Base-by-base conservation (phyloP, 2,888 invertebrate genomes). In the Plebejus anna region DNA sequence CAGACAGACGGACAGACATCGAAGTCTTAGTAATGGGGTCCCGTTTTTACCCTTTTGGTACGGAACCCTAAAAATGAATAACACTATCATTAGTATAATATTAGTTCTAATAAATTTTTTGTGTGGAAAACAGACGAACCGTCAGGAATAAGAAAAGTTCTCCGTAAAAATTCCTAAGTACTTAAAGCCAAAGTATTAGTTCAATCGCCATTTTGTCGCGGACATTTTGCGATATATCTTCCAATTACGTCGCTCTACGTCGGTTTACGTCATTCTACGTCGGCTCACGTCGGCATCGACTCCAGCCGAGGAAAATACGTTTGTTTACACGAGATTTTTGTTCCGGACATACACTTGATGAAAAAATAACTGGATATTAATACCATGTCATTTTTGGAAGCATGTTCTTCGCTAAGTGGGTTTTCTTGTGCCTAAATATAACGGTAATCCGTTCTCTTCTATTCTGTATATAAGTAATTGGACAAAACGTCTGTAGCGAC, bases 281-380 rank as follows among this genome's bases (percentile, higher is more conserved):
- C 66, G 66, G 66, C 28, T 66, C 13, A 66, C 66, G 66, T 66
- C 66, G 66, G 66, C 66, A 66, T 66, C 66, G 66, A 66, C 32
- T 32, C 66, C 32, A 13, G 32, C 22, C 66, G 66, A 36, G 66
- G 66, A 66, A 66, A 66, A 66, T 16, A 66, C 66, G 66, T 66
- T 66, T 32, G 32, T 66, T 66, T 66, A 66, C 66, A 66, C 66
- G 66, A 36, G 32, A 66, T 66, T 76, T 76, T 66, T 57, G 36
- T 66, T 61, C 28, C 61, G 9, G 22, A 11, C 11, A 28, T 9
- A 61, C 28, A 28, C 59, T n/a, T 59, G 2, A 59, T 22, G 9
- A 28, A 28, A 61, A 28, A 61, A 61, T 22, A 61, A 22, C 28
- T 11, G 22, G 28, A 28, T 61, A 61, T 61, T 61, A 28, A 28